A percentile compares a stretch with the other conserved stretches of the same genome.
These are phyloP conservation scores for Pardalotus punctatus DNA, from an alignment of 2,113 vertebrate genomes.

Conservation along the genomic window DNA sequence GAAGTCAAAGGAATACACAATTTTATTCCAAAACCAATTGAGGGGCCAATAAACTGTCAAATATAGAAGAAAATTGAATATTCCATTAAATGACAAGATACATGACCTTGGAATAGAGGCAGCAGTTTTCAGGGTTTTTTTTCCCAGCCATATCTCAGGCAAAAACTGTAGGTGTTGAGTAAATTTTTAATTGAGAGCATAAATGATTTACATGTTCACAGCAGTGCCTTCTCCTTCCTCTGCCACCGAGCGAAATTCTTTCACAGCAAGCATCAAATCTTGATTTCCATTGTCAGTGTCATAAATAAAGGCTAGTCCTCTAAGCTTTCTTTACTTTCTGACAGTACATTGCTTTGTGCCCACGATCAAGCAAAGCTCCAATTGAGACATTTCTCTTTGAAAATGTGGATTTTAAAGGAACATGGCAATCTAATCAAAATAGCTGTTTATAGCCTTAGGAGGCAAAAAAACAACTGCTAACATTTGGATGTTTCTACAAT, in stretches of 20 bases:
- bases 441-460: neutral
- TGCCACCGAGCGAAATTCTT: neutral
- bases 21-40: neutral
- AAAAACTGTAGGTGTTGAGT: neutral
- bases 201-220: slow-evolving; percentile 27
- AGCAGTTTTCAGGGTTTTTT: neutral
- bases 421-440: neutral
- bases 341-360: neutral
- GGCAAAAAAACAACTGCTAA: slow-evolving; percentile 16
- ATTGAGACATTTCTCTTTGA: neutral
- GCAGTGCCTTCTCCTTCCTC: neutral
- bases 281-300: neutral
- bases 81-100: neutral
- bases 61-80: neutral
- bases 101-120: neutral
- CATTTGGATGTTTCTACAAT: neutral
- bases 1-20: neutral
- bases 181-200: slow-evolving; percentile 37
- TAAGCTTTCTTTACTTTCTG: neutral
- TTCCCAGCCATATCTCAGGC: neutral
- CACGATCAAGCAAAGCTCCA: neutral
- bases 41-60: neutral
- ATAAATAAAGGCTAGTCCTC: neutral
- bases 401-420: neutral
- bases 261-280: neutral